Percentiles rank a stretch among this genome's conserved stretches.
Conservation (phyloP, 2,113 vertebrate genomes). For the Anseranas semipalmata region DNA sequence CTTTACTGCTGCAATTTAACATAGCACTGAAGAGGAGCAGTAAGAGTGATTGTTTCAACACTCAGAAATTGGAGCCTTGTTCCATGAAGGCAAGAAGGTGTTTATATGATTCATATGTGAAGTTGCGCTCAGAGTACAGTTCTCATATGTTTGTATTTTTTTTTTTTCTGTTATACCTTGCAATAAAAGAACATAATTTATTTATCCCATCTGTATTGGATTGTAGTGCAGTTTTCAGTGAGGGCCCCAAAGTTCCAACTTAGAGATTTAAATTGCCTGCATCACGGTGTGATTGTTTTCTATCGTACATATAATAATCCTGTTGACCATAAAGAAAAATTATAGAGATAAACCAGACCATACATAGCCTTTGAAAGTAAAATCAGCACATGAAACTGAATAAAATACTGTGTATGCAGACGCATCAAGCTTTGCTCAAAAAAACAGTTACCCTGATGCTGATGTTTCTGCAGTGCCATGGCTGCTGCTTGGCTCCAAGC, state of each 20-base stretch:
- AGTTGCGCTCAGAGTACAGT: background rate
- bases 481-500: background rate
- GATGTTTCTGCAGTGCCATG: background rate
- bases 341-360: background rate
- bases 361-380: slow-evolving; percentile 1
- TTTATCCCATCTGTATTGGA: background rate
- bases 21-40: background rate
- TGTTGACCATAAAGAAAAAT: background rate
- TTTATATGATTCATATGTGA: background rate
- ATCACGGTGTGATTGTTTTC: background rate
- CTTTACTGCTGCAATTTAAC: background rate
- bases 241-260: background rate
- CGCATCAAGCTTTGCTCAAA: background rate
- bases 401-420: background rate
- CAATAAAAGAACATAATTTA: background rate
- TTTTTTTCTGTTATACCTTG: background rate
- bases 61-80: background rate
- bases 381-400: background rate
- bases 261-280: background rate
- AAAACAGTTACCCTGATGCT: background rate
- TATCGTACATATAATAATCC: background rate
- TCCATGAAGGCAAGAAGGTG: background rate
- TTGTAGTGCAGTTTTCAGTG: background rate
- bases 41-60: background rate
- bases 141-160: background rate